Evolutionary conservation across 2,113 vertebrate genomes (phyloP).

Genomic region (Catharus minimus): DNA sequence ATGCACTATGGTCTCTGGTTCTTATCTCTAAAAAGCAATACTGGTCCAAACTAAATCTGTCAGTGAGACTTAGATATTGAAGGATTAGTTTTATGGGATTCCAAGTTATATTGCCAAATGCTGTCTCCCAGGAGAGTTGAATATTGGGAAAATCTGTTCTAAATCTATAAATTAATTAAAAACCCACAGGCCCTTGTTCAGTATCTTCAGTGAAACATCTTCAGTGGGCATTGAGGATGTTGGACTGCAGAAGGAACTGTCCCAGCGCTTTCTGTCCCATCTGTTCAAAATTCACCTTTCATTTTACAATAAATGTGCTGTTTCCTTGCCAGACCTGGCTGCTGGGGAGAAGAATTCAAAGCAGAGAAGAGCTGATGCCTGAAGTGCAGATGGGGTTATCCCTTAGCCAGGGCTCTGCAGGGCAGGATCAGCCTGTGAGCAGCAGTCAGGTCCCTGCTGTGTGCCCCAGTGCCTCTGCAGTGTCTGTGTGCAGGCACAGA

Average conservation of each 20-base stretch:
- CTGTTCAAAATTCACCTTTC: not conserved
- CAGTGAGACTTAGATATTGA: not conserved
- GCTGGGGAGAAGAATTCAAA: not conserved
- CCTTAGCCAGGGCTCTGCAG: not conserved
- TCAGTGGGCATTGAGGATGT: not conserved
- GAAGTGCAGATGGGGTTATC: not conserved
- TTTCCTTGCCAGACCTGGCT: not conserved
- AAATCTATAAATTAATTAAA: not conserved
- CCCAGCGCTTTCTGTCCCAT: not conserved
- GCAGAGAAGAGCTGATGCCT: not conserved
- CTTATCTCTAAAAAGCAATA: not conserved
- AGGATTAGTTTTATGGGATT: not conserved
- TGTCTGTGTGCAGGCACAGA: not conserved
- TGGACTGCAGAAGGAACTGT: not conserved
- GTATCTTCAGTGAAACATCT: not conserved
- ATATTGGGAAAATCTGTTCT: not conserved
- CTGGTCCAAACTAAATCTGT: not conserved
- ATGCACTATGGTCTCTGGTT: not conserved
- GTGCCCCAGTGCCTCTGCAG: not conserved
- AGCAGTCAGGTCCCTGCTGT: too few relatives aligned
- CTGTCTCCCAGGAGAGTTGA: not conserved
- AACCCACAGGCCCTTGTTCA: not conserved
- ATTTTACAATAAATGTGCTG: not conserved
- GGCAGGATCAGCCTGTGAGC: not conserved
- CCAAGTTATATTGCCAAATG: not conserved